Evolutionary conservation across 2,113 vertebrate species (phyloP).

Genomic region (Phyllostomus hastatus): DNA sequence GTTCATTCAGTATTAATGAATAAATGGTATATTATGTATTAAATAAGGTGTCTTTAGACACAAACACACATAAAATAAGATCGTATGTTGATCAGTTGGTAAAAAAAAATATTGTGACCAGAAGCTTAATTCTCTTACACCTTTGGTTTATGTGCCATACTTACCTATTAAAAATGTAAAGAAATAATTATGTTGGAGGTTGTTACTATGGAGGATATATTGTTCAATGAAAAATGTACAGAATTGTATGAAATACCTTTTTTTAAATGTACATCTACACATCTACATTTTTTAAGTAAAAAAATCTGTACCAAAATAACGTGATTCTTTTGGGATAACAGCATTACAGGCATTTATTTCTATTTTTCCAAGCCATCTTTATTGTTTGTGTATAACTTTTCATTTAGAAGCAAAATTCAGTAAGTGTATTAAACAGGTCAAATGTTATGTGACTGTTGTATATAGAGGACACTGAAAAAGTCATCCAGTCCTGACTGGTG

Average conservation of each 20-base stretch:
- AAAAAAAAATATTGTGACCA: background rate
- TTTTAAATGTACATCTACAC: background rate
- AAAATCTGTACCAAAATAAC: background rate
- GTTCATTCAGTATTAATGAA: background rate
- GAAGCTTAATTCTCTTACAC: background rate
- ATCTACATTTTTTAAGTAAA: background rate
- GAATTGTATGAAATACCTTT: background rate
- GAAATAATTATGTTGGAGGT: background rate
- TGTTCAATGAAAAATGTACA: background rate
- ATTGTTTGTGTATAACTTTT: background rate
- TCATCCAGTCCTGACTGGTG: background rate
- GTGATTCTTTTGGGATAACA: background rate
- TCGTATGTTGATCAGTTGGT: background rate
- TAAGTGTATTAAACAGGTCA: background rate
- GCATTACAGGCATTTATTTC: background rate
- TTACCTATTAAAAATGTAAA: background rate
- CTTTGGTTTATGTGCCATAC: background rate
- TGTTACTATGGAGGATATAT: background rate
- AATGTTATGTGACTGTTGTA: background rate
- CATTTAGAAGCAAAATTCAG: constrained; percentile 2
- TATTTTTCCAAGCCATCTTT: background rate
- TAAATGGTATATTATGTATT: background rate
- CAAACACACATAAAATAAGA: background rate
- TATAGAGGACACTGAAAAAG: background rate
- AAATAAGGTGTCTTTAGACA: background rate